Evolutionary conservation across 2,888 invertebrate genomes (phyloP).

Genomic region (Dicyrtoma fusca): DNA sequence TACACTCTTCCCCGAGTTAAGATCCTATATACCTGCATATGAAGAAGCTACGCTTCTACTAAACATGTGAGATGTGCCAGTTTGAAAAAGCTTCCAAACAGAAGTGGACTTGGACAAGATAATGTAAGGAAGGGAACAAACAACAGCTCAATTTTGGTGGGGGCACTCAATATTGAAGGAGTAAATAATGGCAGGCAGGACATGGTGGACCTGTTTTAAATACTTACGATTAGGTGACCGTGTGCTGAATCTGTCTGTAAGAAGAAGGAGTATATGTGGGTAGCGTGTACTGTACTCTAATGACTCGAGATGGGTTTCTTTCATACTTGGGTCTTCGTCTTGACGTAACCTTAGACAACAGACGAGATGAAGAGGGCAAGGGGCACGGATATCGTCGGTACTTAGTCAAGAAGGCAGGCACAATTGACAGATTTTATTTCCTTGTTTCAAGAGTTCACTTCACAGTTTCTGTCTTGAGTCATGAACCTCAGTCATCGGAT

Average conservation of each 20-base stretch:
- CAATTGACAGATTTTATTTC: slow-evolving; percentile 48
- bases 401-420: slow-evolving; percentile 37
- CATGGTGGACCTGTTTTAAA: no score
- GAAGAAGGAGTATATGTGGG: no score
- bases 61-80: no score
- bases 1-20: background rate
- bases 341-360: slow-evolving; percentile 44
- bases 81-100: no score
- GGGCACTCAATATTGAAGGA: no score
- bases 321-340: slow-evolving; percentile 8
- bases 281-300: background rate
- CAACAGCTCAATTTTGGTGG: slow-evolving; percentile 13
- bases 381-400: slow-evolving; percentile 17
- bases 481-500: background rate
- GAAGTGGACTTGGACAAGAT: background rate
- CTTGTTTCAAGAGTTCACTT: slow-evolving; percentile 40
- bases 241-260: no score
- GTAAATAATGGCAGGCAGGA: no score
- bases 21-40: no score
- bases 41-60: no score
- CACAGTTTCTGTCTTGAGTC: slow-evolving; percentile 15
- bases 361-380: slow-evolving; percentile 2
- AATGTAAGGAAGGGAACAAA: background rate
- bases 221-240: no score
- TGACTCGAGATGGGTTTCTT: background rate